Conservation (phyloP, 2,888 invertebrate species). For the Candidula unifasciata region DNA sequence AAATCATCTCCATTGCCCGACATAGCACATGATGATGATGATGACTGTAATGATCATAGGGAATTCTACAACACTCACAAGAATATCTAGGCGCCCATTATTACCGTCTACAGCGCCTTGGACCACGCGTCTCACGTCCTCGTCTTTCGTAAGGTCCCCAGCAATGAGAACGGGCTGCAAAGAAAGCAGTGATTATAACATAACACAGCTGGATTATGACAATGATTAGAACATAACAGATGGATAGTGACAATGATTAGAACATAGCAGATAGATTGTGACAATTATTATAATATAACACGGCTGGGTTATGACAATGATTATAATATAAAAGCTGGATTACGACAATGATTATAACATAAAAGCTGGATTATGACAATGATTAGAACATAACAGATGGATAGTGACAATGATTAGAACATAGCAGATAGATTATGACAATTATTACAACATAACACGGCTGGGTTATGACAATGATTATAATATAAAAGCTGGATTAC, state of each 20-base stretch:
- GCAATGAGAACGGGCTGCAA: slow-evolving; percentile 37
- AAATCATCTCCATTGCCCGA: no score
- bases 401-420: slow-evolving; percentile 6
- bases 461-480: no score
- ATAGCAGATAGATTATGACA: no score
- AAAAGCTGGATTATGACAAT: no score
- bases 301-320: background rate
- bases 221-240: slow-evolving; percentile 1
- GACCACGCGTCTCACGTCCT: slow-evolving; percentile 38
- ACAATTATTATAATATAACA: background rate
- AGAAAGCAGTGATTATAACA: background rate
- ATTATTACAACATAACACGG: no score
- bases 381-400: background rate
- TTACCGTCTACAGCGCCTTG: slow-evolving; percentile 35
- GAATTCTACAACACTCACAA: slow-evolving; percentile 36
- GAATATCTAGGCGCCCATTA: slow-evolving; percentile 29
- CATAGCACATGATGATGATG: no score
- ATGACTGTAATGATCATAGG: no score
- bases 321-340: no score
- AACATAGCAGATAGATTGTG: no score
- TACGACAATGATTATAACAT: no score
- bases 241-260: no score
- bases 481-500: no score
- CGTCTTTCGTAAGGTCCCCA: slow-evolving; percentile 48
- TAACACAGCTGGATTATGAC: background rate